Evolutionary conservation across 2,113 vertebrate genomes (phyloP).

Genomic region (Casuarius casuarius): DNA sequence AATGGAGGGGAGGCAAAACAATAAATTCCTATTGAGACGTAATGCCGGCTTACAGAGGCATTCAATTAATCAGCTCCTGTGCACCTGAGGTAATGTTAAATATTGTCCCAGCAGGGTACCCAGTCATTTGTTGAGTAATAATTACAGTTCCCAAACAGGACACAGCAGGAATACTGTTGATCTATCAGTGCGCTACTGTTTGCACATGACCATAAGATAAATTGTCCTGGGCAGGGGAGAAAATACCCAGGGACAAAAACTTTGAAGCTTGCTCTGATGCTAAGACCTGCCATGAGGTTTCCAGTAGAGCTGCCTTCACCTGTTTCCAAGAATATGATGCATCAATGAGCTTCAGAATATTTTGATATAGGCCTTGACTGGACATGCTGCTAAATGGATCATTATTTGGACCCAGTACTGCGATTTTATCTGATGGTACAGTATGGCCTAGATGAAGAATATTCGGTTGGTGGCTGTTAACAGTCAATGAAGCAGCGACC

Average conservation of each 20-base stretch:
- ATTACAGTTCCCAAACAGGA: conserved; percentile 31
- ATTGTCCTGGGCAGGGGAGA: background rate
- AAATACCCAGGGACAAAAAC: background rate
- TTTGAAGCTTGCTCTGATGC: background rate
- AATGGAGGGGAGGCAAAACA: background rate
- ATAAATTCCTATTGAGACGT: background rate
- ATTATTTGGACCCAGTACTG: background rate
- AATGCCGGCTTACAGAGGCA: background rate
- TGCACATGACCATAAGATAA: background rate
- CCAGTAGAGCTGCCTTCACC: background rate
- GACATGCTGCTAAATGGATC: background rate
- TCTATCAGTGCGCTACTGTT: background rate
- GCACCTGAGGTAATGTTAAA: conserved; percentile 28
- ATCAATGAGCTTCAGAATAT: background rate
- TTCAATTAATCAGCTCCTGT: conserved; percentile 40
- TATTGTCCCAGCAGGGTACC: background rate
- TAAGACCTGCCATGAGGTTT: background rate
- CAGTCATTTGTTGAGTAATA: conserved; percentile 38
- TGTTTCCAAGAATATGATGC: background rate
- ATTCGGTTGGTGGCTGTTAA: background rate
- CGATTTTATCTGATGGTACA: background rate
- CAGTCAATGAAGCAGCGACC: background rate
- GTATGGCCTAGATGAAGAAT: background rate
- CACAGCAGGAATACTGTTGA: conserved; percentile 9
- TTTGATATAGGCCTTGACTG: background rate